Conservation (phyloP, 2,888 invertebrate genomes). For the Leptopilina myrica region DNA sequence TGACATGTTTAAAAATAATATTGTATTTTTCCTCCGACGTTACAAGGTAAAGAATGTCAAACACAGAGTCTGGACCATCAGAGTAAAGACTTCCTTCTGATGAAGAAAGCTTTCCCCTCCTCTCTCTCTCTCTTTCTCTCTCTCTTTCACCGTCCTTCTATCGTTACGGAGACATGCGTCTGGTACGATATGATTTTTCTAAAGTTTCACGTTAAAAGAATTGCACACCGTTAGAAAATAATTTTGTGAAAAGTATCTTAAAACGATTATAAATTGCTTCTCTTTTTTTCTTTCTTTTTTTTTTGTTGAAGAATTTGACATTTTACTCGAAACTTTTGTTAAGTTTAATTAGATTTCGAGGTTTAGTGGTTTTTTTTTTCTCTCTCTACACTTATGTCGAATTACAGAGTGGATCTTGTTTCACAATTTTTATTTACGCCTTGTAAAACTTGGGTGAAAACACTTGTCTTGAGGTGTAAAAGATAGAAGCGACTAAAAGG, state of each 20-base stretch:
- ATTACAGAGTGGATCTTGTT: slow-evolving; percentile 9
- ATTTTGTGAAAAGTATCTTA: not conserved
- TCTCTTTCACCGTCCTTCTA: not conserved
- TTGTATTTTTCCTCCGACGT: not conserved
- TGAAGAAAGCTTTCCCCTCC: not conserved
- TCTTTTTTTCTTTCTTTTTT: not conserved
- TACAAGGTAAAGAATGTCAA: slow-evolving; percentile 7
- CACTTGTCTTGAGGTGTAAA: slow-evolving; percentile 9
- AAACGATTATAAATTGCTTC: not conserved
- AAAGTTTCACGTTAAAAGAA: slow-evolving; percentile 5
- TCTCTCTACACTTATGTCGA: slow-evolving; percentile 22
- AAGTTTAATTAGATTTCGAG: not conserved
- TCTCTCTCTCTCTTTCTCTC: not conserved
- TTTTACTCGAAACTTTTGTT: not conserved
- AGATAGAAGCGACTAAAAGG: slow-evolving; percentile 20
- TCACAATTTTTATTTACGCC: slow-evolving; percentile 29
- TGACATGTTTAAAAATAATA: slow-evolving; percentile 11
- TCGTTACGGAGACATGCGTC: slow-evolving; percentile 17
- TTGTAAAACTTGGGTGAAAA: slow-evolving; percentile 28
- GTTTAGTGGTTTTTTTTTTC: not conserved
- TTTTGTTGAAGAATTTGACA: not conserved
- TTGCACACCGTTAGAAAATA: slow-evolving; percentile 5
- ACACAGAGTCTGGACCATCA: slow-evolving; percentile 5
- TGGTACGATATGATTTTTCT: slow-evolving; percentile 6
- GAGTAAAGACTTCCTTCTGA: slow-evolving; percentile 10